A percentile compares a stretch with the other conserved stretches of the same genome.
Conservation (phyloP, 2,797 vertebrate species). For the Myotis daubentonii region DNA sequence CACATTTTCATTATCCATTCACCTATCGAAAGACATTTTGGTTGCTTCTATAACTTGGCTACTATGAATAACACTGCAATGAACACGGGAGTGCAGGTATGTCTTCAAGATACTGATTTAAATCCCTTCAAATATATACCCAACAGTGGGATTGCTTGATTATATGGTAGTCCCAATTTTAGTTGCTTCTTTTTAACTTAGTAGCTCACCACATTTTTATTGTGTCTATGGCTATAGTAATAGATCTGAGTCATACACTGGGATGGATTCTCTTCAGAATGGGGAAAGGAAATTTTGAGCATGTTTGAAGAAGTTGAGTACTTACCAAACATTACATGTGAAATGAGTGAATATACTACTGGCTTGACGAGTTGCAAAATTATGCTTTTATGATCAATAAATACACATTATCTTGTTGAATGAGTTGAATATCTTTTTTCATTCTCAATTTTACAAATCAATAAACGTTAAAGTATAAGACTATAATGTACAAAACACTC, state of each 20-base stretch:
- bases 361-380: constrained; percentile 28
- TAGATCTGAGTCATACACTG: neutral
- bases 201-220: neutral
- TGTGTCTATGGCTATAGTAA: neutral
- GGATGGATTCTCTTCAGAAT: neutral
- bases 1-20: neutral
- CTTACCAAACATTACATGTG: neutral
- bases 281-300: neutral
- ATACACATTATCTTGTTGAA: constrained; percentile 62
- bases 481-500: constrained; percentile 43
- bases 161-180: neutral
- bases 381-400: constrained; percentile 46
- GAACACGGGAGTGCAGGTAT: neutral
- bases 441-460: constrained; percentile 52
- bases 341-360: constrained; percentile 38
- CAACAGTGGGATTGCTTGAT: neutral
- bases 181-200: constrained; percentile 31
- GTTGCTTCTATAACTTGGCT: neutral
- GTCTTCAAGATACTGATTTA: neutral
- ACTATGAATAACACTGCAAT: neutral
- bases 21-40: neutral
- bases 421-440: constrained; percentile 59
- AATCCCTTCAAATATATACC: neutral
- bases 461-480: constrained; percentile 57
- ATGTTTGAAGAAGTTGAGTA: neutral